Conservation (phyloP, 92 coral and sea anemone genomes). For the Pocillopora meandrina region DNA sequence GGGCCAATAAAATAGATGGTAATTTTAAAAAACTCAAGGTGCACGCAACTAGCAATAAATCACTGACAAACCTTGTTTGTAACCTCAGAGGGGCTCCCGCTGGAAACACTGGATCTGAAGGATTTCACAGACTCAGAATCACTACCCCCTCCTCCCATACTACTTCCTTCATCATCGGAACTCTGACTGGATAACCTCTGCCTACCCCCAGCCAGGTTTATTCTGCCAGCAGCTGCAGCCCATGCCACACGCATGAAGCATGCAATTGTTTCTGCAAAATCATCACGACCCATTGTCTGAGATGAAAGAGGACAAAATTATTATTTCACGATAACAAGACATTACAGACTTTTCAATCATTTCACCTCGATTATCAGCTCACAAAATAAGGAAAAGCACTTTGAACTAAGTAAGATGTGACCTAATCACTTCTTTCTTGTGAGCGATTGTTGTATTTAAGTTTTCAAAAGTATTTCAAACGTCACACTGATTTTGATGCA, state of each 20-base stretch:
- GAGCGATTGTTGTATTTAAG: too few relatives aligned
- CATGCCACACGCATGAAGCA: conserved; percentile 94
- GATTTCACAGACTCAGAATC: conserved; percentile 89
- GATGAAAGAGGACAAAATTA: not conserved
- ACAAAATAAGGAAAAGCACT: too few relatives aligned
- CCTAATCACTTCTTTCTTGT: too few relatives aligned
- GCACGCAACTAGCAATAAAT: not conserved
- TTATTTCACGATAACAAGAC: not conserved
- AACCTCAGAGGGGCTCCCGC: conserved; percentile 66
- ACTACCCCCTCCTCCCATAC: conserved; percentile 68
- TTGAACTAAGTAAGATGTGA: too few relatives aligned
- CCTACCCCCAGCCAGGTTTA: conserved; percentile 91
- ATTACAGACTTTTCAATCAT: too few relatives aligned
- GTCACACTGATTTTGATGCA: too few relatives aligned
- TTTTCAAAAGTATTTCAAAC: too few relatives aligned
- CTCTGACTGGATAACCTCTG: conserved; percentile 89
- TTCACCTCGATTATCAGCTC: not conserved
- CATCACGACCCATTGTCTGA: conserved; percentile 92
- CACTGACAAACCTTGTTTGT: conserved; percentile 66
- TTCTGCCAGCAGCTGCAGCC: conserved; percentile 92
- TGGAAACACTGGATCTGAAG: conserved; percentile 73
- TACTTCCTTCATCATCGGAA: conserved; percentile 84
- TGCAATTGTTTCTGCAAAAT: conserved; percentile 91
- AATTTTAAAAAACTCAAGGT: not conserved
- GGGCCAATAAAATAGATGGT: too few relatives aligned